Evolutionary conservation across 2,888 invertebrate species (phyloP), one percentile per base, ranked within the genome.

Genomic region (Hemithea aestivaria): DNA sequence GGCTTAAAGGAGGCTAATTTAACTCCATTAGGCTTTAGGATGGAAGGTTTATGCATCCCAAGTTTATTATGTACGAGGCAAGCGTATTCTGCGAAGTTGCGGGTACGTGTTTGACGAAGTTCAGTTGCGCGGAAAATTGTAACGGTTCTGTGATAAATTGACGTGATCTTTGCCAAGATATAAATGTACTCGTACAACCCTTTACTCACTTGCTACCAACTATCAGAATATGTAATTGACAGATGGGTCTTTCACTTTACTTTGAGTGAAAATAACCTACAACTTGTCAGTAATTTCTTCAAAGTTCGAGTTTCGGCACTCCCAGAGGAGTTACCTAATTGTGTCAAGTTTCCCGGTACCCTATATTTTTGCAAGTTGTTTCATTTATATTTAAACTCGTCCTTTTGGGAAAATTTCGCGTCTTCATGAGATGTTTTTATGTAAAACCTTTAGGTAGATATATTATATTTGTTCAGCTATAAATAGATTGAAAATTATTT

Each of bases 21-120:
- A 42, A 32, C 26, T 31, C 27, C 40, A 38, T 47, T 42, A 45
- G 39, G 39, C 40, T 35, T 36, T 46, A 41, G 39, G 35, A 40
- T 38, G 40, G 38, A 36, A 32, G 27, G 43, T 31, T 40, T 41
- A 46, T 45, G 39, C 43, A 41, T 47, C 31, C 34, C 36, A 45
- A 45, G 41, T 46, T 46, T 25, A 29, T 40, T 39, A 35, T 44
- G 39, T 44, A 42, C 43, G 43, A 46, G 41, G 37, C 41, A 20
- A 8, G 29, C 20, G 20, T 30, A 40, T 40, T 40, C 41, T 41
- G 29, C 34, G 33, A 39, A 43, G 43, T 51, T 46, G n/a, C n/a
- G 22, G 7, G 27, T 33, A 44, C 39, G 40, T 46, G 49, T 43
- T 45, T 35, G 37, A 42, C 29, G 27, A 35, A 41, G 35, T 40